A percentile compares a stretch with the other conserved stretches of the same genome.
Evolutionary conservation across 2,113 vertebrate genomes (phyloP).

Genomic region (Melanocharis versteri): DNA sequence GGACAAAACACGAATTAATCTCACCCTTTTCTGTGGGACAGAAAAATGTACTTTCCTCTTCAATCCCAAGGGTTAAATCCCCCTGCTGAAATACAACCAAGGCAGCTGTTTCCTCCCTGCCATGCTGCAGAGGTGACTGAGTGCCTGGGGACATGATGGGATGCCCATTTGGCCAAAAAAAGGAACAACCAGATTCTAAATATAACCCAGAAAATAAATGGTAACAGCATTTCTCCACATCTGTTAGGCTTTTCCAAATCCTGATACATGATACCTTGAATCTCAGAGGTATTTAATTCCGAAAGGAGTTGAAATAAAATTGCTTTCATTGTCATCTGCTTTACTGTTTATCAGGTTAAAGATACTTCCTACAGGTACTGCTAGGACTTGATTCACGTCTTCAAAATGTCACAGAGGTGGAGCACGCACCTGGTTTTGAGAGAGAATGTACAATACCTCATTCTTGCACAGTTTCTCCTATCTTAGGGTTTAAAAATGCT

Average conservation of each 20-base stretch:
- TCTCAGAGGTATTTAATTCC: neutral
- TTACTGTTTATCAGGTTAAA: neutral
- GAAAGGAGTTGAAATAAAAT: neutral
- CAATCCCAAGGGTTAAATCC: neutral
- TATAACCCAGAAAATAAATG: neutral
- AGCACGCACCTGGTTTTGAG: neutral
- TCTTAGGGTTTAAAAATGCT: neutral
- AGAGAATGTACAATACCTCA: neutral
- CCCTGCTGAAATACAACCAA: neutral
- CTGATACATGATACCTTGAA: neutral
- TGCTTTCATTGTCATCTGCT: neutral
- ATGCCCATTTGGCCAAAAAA: neutral
- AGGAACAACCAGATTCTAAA: neutral
- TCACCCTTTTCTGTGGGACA: neutral
- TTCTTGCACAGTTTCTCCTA: neutral
- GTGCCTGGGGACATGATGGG: neutral
- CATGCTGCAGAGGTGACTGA: neutral
- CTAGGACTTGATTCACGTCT: neutral
- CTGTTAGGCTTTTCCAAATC: neutral
- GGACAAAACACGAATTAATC: fast-evolving
- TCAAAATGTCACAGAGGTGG: neutral
- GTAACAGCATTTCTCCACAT: neutral
- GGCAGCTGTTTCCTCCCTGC: neutral
- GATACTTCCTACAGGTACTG: neutral
- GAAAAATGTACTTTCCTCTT: neutral